Evolutionary conservation across 2,797 vertebrate species (phyloP).

Genomic region (Tadarida brasiliensis): DNA sequence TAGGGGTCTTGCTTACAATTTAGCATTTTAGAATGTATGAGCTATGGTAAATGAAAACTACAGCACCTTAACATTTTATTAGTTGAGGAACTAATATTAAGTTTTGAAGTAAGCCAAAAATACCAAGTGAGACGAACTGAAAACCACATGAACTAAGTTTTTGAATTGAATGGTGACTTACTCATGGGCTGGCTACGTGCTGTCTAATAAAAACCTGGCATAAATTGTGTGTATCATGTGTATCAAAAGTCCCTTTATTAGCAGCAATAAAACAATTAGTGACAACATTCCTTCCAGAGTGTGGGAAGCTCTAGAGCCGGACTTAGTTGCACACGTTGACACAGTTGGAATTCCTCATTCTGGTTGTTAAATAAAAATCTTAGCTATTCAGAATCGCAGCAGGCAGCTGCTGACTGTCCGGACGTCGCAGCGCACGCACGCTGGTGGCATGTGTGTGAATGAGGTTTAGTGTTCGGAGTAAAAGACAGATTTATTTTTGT

Average conservation of each 20-base stretch:
- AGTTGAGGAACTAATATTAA: background rate
- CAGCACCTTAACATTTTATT: background rate
- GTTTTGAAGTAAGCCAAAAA: slow-evolving; percentile 40
- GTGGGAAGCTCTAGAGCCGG: slow-evolving; percentile 21
- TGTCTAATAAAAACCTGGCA: slow-evolving; percentile 64
- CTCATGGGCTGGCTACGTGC: background rate
- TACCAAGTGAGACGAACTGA: background rate
- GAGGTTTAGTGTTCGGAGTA: slow-evolving; percentile 9
- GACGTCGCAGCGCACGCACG: background rate
- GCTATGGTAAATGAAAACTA: background rate
- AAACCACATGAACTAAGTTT: background rate
- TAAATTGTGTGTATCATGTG: slow-evolving; percentile 46
- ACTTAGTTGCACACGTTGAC: slow-evolving; percentile 27
- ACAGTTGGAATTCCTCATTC: slow-evolving; percentile 31
- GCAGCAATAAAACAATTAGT: slow-evolving; percentile 73
- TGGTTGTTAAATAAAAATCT: slow-evolving; percentile 48
- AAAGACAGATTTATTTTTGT: background rate
- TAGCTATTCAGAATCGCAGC: background rate
- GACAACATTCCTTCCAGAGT: slow-evolving; percentile 45
- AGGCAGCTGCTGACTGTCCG: background rate
- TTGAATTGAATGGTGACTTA: slow-evolving; percentile 38
- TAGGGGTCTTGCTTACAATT: background rate
- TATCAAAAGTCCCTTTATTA: slow-evolving; percentile 71
- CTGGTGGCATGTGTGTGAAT: background rate
- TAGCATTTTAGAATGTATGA: background rate